phyloP scores from a whole-genome alignment of 92 coral and sea anemone genomes.

The Blastomussa wellsi region DNA sequence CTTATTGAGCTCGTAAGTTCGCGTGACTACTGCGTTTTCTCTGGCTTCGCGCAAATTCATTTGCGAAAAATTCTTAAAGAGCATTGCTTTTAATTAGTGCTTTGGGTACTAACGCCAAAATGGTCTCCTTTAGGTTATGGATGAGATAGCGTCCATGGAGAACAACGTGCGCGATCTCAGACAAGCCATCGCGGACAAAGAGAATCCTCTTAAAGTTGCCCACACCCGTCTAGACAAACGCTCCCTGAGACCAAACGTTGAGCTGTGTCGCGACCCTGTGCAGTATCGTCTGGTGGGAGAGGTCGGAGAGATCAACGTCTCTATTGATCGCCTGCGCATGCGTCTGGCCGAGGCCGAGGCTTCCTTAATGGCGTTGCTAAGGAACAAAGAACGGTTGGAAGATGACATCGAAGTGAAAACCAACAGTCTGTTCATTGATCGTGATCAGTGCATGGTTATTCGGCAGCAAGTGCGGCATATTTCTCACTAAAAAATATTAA shows the following conservation, averaged over 20 bases:
- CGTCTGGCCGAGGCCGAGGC: slow-evolving; percentile 93
- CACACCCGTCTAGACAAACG: slow-evolving; percentile 98
- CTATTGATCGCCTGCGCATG: slow-evolving; percentile 93
- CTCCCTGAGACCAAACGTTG: slow-evolving; percentile 94
- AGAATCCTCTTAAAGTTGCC: slow-evolving; percentile 94
- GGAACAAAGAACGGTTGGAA: slow-evolving; percentile 89
- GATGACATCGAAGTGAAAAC: slow-evolving; percentile 97
- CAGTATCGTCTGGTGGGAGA: slow-evolving; percentile 96
- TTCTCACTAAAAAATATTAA: slow-evolving; percentile 66
- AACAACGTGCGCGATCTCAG: slow-evolving; percentile 87
- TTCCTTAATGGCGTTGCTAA: slow-evolving; percentile 80
- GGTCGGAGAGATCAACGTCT: slow-evolving; percentile 88
- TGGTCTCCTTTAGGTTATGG: slow-evolving; percentile 72
- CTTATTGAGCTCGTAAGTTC: too few relatives aligned
- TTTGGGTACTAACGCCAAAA: not conserved
- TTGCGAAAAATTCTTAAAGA: not conserved
- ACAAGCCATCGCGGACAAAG: slow-evolving; percentile 88
- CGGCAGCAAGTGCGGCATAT: slow-evolving; percentile 92
- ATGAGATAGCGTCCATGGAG: slow-evolving; percentile 93
- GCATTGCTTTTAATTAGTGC: too few relatives aligned
- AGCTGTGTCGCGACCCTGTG: slow-evolving; percentile 93
- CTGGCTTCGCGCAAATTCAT: not conserved
- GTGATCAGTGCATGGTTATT: slow-evolving; percentile 94
- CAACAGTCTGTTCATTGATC: slow-evolving; percentile 91
- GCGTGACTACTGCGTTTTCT: too few relatives aligned